Percentiles rank a stretch among this genome's conserved stretches.
phyloP scores from a whole-genome alignment of 2,797 vertebrate species.

The Dryobates pubescens region DNA sequence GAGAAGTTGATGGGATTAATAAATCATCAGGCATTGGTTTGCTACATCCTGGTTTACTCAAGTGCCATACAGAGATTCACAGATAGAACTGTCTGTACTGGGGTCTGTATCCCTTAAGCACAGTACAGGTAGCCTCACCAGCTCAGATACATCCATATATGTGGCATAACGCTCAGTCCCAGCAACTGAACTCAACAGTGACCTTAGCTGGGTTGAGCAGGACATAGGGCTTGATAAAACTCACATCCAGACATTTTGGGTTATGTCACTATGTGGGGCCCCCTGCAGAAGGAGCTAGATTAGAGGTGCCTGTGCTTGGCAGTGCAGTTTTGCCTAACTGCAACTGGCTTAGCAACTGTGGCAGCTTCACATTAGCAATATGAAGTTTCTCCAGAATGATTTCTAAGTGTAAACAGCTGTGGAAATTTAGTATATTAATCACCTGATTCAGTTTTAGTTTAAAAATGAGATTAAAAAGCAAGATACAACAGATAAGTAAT shows the following conservation, averaged over 20 bases:
- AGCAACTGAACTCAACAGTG: neutral
- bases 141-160: fast-evolving
- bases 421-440: neutral
- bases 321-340: neutral
- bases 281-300: neutral
- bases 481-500: neutral
- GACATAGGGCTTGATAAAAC: neutral
- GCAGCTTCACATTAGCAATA: neutral
- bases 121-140: neutral
- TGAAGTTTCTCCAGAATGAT: neutral
- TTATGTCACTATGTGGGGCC: neutral
- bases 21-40: too few relatives aligned
- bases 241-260: neutral
- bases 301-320: neutral
- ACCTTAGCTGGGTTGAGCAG: neutral
- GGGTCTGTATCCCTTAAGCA: neutral
- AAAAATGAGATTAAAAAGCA: constrained; percentile 4
- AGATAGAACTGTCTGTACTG: too few relatives aligned
- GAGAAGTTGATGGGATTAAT: too few relatives aligned
- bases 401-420: neutral
- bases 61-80: too few relatives aligned
- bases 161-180: neutral
- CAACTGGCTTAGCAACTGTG: fast-evolving
- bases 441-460: neutral
- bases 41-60: too few relatives aligned